Evolutionary conservation across 2,888 invertebrate species (phyloP), one percentile per base, ranked within the genome.

Genomic region (Himalopsyche anomala): DNA sequence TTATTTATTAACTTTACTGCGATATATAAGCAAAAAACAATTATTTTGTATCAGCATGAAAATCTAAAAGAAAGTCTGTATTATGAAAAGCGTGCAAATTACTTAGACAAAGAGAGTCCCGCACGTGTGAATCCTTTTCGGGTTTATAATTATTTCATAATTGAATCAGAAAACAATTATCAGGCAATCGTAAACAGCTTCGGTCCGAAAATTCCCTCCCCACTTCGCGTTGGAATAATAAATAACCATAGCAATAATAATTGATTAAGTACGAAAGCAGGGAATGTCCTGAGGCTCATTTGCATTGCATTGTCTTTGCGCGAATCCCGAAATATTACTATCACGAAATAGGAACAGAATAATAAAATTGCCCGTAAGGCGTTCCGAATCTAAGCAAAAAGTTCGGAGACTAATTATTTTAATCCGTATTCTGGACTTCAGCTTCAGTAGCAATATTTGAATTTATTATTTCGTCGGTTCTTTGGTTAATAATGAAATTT

Each of bases 111-210:
- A 36, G 74, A 36, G 15, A 74, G 4, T 12, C 74, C 38, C 15
- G 45, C 45, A n/a, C 51, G 51, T 45, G 19, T 45, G 42, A 19
- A 80, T 45, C 80, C 80, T 80, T 80, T 45, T 28, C 80, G 80
- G 80, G 45, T 45, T 42, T 45, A 45, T 80, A 42, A 80, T 80
- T 28, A 80, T 51, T 80, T 86, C 86, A 81, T 84, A 84, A 86
- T 84, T 86, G 83, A 83, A 86, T 86, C 84, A 82, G 80, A 80
- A 69, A 84, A 79, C 84, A 86, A 87, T 87, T 85, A 85, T 84
- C 83, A 81, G 81, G 80, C 82, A 86, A 86, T 86, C 83, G 80
- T 80, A 74, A 62, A 81, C 83, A 79, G 56, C 54, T 55, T 81
- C 42, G 28, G 54, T 19, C 62, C 80, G 80, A 81, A 55, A 83